These are phyloP conservation scores for Lampris megalopsis DNA, from an alignment of 2,113 vertebrate genomes.

Conservation along the genomic window DNA sequence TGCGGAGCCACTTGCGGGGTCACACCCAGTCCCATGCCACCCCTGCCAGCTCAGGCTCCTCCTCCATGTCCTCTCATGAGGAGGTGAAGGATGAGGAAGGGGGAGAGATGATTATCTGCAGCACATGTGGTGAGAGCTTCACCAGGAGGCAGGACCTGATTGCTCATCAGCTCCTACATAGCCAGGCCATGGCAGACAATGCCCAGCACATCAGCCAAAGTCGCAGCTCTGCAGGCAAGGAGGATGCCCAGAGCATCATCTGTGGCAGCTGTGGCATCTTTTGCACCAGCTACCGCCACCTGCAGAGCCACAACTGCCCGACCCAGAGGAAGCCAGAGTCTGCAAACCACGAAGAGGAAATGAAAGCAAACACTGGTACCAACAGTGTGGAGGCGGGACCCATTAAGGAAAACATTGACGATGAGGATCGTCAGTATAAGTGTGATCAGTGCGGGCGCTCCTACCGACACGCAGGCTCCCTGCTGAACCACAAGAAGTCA, in stretches of 20 bases:
- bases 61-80: constrained; percentile 74
- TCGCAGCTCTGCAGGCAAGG: constrained; percentile 48
- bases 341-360: constrained; percentile 41
- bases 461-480: constrained; percentile 89
- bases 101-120: constrained; percentile 81
- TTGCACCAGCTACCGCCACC: constrained; percentile 73
- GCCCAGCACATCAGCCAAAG: constrained; percentile 12
- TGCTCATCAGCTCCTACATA: constrained; percentile 75
- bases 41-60: constrained; percentile 67
- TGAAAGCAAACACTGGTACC: constrained; percentile 13
- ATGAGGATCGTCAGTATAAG: constrained; percentile 78
- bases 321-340: constrained; percentile 43
- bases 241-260: constrained; percentile 73
- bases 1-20: constrained; percentile 87
- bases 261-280: constrained; percentile 79
- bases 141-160: constrained; percentile 73
- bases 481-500: constrained; percentile 92
- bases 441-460: constrained; percentile 90
- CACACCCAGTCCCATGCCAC: constrained; percentile 78
- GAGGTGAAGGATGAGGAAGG: constrained; percentile 71
- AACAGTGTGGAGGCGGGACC: constrained; percentile 21
- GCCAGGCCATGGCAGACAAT: constrained; percentile 36
- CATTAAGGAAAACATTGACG: constrained; percentile 23
- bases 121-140: constrained; percentile 81
- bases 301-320: constrained; percentile 73